Base-by-base conservation (phyloP, 2,888 invertebrate genomes). In the Drosophila quinaria region DNA sequence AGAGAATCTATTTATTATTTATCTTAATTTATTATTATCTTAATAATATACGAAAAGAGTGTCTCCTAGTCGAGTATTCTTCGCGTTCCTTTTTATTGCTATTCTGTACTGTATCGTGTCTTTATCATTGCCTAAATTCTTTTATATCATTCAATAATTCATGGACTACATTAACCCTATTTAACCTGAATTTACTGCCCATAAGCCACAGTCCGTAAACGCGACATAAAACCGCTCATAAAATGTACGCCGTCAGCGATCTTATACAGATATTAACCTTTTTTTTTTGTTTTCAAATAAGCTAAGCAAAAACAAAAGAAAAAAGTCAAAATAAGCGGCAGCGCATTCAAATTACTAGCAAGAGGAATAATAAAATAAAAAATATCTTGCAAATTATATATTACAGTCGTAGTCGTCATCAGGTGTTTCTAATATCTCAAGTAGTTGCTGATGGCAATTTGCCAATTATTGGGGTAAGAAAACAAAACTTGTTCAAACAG, bases 261-360 rank as follows among this genome's bases (percentile, higher is more conserved):
- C 19, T 44, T 73, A 71, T 73, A 64, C 70, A 78, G 74, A 72
- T 81, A 83, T 83, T 83, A 84, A 83, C 87, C 83, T 87, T 84
- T 81, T 8, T 87, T 84, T 81, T 29, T 6, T n/a, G n/a, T n/a
- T 61, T 62, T 51, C 51, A 75, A 81, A 78, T 59, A 59, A 50
- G 58, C 62, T 49, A 49, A 64, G 51, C 58, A n/a, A 31, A 42
- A 37, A 58, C 37, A 46, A 61, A 56, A 62, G 42, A 33, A 41
- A 41, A 56, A 25, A 46, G 19, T 33, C 33, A 9, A 55, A 39
- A 44, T 29, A 19, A 59, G 52, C 35, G 35, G 22, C 22, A 46
- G 42, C 42, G 47, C 70, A 70, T 44, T 50, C 42, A 65, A 63
- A 64, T 51, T 58, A 29, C 33, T 41, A 64, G 39, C 54, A 35